Evolutionary conservation across 92 coral and sea anemone species (phyloP), one percentile per base, ranked within the genome.

Genomic region (Siderastrea radians): DNA sequence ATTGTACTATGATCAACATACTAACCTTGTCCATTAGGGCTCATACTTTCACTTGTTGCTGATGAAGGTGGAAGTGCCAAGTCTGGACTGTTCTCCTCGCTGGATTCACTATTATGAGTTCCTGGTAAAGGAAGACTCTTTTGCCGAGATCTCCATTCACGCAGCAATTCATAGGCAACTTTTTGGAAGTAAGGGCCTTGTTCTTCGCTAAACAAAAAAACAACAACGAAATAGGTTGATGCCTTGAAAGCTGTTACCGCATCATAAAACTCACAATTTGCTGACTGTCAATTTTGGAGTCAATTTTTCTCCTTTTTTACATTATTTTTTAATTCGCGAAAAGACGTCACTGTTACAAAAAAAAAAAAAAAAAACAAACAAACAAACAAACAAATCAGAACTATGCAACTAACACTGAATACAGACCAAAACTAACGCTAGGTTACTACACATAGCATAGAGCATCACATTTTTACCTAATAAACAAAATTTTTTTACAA

Each of bases 161-260:
- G 59, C 5, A 61, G 72, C 45, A 44, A 14, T 60, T 84, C 87
- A 7, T 43, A 43, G 14, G 19, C 62, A 14, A 73, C 63, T 16
- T 63, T n/a, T 74, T 53, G 55, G 49, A 61, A 74, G 63, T 49
- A 84, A 7, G 80, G 87, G 80, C 87, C 87, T 84, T 84, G 87
- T 47, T 84, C 87, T 26, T 74, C 55, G 49, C 87, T 84, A 11
- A 55, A 63, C 38, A 81, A 72, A 49, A 1, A 45, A 76, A 55
- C 13, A 51, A 15, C 54, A 72, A 8, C 45, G 48, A 3, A 71
- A 19, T 12, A 68, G 8, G 38, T 68, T 38, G 12, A 4, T 68
- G 65, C 38, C 38, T 26, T 26, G 38, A 26, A 26, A 26, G 38
- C 38, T 26, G 38, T 26, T 26, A 26, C 38, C 38, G 38, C 38